Evolutionary conservation across 2,888 invertebrate species (phyloP).

Genomic region (Morpho achilles): DNA sequence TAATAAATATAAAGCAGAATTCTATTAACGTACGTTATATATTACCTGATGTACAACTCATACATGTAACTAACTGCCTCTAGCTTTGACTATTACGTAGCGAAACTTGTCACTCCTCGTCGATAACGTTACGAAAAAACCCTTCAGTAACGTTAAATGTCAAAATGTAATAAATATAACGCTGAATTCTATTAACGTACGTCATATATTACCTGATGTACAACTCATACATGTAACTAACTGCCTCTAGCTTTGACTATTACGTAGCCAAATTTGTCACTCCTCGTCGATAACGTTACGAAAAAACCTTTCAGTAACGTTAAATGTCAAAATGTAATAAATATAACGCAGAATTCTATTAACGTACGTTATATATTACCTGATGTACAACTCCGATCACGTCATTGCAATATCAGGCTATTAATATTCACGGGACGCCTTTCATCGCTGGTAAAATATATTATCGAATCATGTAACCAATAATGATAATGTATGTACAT

Average conservation of each 20-base stretch:
- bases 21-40: constrained; percentile 7
- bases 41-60: constrained; percentile 9
- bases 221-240: neutral
- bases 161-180: neutral
- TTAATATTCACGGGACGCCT: constrained; percentile 23
- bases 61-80: neutral
- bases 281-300: neutral
- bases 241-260: too few relatives aligned
- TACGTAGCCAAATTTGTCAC: too few relatives aligned
- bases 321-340: neutral
- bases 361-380: constrained; percentile 8
- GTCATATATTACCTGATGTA: constrained; percentile 11
- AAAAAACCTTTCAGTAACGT: neutral
- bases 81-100: too few relatives aligned
- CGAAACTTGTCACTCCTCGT: neutral
- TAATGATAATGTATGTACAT: constrained; percentile 16
- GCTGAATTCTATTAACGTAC: constrained; percentile 4
- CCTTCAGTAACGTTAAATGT: neutral
- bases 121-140: neutral
- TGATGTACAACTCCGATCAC: constrained; percentile 10
- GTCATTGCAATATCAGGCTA: constrained; percentile 15
- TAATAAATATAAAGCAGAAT: neutral
- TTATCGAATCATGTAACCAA: constrained; percentile 19
- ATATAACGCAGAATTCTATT: constrained; percentile 1
- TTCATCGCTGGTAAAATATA: constrained; percentile 20